Conservation (phyloP, 2,888 invertebrate species). For the Opisthograptis luteolata region DNA sequence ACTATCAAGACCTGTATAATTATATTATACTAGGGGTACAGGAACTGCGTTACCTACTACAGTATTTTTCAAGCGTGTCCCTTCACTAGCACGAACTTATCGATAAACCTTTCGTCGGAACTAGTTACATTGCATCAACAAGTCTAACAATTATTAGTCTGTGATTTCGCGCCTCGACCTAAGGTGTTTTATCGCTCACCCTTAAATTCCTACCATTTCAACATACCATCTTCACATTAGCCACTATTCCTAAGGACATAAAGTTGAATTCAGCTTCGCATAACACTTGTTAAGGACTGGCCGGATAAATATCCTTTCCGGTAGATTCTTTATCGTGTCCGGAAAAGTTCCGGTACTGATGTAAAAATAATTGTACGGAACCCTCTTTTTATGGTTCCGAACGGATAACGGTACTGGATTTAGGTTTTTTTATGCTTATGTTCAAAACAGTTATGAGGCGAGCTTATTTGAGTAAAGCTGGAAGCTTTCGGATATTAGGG, state of each 20-base stretch:
- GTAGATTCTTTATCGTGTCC: constrained; percentile 65
- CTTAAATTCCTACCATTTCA: constrained; percentile 46
- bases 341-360: constrained; percentile 62
- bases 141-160: constrained; percentile 68
- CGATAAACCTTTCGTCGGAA: constrained; percentile 32
- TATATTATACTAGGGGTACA: no score
- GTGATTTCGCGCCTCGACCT: constrained; percentile 66
- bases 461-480: constrained; percentile 26
- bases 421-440: constrained; percentile 47
- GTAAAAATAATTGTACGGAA: constrained; percentile 66
- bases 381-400: constrained; percentile 53
- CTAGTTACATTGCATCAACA: constrained; percentile 67
- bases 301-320: constrained; percentile 62
- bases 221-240: neutral
- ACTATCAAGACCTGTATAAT: no score
- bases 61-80: constrained; percentile 1
- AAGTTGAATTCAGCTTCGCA: constrained; percentile 22
- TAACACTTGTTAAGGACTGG: constrained; percentile 32
- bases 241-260: constrained; percentile 20
- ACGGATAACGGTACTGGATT: constrained; percentile 51
- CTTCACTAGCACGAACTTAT: constrained; percentile 24
- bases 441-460: constrained; percentile 47
- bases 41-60: neutral
- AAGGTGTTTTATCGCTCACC: constrained; percentile 66
- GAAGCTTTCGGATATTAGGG: constrained; percentile 19